A percentile compares a stretch with the other conserved stretches of the same genome.
Conservation (phyloP, 2,797 vertebrate genomes). For the Falco rusticolus region DNA sequence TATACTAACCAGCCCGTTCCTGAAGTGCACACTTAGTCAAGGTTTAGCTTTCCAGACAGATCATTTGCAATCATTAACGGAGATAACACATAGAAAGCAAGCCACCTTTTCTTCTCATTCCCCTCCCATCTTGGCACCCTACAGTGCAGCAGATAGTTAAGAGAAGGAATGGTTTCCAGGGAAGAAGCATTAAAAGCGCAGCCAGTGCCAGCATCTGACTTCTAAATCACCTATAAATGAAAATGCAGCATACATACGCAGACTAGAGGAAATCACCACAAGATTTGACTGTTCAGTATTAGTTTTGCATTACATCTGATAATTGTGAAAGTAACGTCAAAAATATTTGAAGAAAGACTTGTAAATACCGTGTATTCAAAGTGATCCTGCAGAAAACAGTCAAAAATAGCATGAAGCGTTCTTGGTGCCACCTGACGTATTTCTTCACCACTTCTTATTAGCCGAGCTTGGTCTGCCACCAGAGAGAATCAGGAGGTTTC, state of each 20-base stretch:
- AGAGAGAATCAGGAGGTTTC: background rate
- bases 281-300: background rate
- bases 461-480: fast-evolving
- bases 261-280: background rate
- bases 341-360: background rate
- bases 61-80: fast-evolving
- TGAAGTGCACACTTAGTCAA: background rate
- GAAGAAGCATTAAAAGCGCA: background rate
- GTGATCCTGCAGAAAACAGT: background rate
- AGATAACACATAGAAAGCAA: background rate
- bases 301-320: background rate
- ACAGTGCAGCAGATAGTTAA: background rate
- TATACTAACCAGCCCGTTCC: fast-evolving
- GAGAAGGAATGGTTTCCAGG: background rate
- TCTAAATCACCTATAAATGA: background rate
- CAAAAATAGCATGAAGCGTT: background rate
- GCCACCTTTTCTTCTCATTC: background rate
- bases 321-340: background rate
- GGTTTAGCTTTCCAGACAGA: background rate
- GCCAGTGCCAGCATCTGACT: background rate
- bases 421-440: background rate
- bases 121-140: background rate
- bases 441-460: background rate
- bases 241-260: background rate
- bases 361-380: background rate